A percentile compares a stretch with the other conserved stretches of the same genome.
phyloP scores from a whole-genome alignment of 2,888 invertebrate species.

The Podotricha telesiphe region DNA sequence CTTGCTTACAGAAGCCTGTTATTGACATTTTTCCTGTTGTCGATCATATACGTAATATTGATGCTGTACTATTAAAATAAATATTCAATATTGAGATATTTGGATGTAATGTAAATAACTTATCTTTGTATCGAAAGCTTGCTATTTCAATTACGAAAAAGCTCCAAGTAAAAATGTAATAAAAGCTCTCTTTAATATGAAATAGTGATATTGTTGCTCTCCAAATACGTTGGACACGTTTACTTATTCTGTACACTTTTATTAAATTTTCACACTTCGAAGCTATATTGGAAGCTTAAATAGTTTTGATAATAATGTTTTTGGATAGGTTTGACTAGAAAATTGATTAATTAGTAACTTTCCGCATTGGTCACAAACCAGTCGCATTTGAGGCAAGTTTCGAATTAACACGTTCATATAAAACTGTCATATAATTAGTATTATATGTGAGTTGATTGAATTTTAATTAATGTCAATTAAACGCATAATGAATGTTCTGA shows the following conservation, averaged over 20 bases:
- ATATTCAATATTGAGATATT: constrained; percentile 46
- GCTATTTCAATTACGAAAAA: constrained; percentile 36
- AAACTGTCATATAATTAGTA: neutral
- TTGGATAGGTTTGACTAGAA: neutral
- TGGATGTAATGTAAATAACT: constrained; percentile 38
- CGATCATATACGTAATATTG: constrained; percentile 43
- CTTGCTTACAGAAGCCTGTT: constrained; percentile 46
- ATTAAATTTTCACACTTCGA: constrained; percentile 15
- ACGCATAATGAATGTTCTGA: neutral
- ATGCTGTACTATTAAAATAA: constrained; percentile 46
- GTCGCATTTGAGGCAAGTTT: neutral
- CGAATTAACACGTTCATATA: neutral
- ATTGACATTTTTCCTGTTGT: constrained; percentile 50
- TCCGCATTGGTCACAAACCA: neutral
- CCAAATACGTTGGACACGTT: neutral
- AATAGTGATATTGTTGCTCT: constrained; percentile 21
- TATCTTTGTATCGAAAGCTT: constrained; percentile 35
- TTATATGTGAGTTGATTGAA: neutral
- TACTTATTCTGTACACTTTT: neutral
- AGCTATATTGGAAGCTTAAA: too few species aligned
- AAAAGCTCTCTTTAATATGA: constrained; percentile 24
- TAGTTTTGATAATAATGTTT: neutral
- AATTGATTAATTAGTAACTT: neutral
- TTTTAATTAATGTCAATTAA: neutral
- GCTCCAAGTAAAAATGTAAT: constrained; percentile 35